phyloP scores from a whole-genome alignment of 1,140 invertebrate genomes.

The Bombus picipes region DNA sequence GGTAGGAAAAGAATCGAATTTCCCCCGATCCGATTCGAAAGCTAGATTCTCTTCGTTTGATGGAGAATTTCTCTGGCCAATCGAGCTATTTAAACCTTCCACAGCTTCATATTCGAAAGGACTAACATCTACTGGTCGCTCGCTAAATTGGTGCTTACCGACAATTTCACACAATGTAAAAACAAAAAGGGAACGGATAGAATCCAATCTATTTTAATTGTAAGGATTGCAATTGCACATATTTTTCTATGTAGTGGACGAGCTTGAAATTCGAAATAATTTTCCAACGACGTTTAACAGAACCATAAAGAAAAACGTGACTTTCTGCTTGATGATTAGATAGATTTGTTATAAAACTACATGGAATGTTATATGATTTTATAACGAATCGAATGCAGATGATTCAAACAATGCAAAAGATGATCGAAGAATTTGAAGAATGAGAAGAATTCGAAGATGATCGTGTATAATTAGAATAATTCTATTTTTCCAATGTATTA shows the following conservation, averaged over 20 bases:
- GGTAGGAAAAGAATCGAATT: conserved; percentile 5
- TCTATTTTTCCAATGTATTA: no score
- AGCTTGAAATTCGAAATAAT: background rate
- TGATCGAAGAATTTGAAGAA: no score
- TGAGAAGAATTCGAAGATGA: no score
- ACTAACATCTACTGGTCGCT: background rate
- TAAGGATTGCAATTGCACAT: background rate
- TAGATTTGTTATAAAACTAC: no score
- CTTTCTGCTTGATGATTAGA: background rate
- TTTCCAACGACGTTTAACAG: background rate
- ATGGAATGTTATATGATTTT: no score
- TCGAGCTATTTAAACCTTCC: conserved; percentile 7
- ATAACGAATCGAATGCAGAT: no score
- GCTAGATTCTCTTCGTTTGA: conserved; percentile 13
- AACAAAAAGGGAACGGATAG: background rate
- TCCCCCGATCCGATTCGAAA: background rate
- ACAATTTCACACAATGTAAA: background rate
- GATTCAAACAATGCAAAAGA: no score
- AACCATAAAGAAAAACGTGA: background rate
- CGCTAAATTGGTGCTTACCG: background rate
- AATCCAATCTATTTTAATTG: background rate
- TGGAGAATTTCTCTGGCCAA: conserved; percentile 23
- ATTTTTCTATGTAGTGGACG: background rate
- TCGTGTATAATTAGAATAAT: no score
- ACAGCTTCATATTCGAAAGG: background rate